A percentile compares a stretch with the other conserved stretches of the same genome.
Conservation (phyloP, 2,797 vertebrate species). For the Myripristis murdjan region DNA sequence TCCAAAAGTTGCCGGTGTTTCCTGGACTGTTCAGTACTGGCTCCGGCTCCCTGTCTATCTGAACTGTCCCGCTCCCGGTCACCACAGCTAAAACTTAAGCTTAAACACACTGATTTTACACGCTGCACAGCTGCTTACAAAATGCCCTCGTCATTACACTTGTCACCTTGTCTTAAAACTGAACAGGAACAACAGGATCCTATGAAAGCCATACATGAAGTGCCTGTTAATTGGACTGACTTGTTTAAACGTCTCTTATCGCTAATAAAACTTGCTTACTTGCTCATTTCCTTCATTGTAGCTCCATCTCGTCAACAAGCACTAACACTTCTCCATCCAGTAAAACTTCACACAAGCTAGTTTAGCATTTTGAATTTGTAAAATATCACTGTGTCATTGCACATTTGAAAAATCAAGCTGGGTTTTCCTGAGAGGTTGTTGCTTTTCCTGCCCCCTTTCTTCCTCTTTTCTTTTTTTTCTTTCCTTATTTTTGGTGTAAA, state of each 20-base stretch:
- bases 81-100: too few species aligned
- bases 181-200: conserved; percentile 7
- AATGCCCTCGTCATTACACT: too few species aligned
- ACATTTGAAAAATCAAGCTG: background rate
- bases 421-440: conserved; percentile 5
- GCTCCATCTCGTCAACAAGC: background rate
- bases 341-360: background rate
- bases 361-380: conserved; percentile 8
- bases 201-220: background rate
- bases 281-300: background rate
- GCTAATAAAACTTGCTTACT: conserved; percentile 20
- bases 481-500: conserved; percentile 40
- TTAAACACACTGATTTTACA: too few species aligned
- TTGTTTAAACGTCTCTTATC: conserved; percentile 12
- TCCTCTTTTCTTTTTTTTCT: background rate
- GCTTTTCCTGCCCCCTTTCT: too few species aligned
- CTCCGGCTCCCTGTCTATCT: too few species aligned
- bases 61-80: too few species aligned
- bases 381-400: conserved; percentile 1
- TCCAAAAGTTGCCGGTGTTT: too few species aligned
- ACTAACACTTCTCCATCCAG: background rate
- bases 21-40: too few species aligned
- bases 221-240: background rate
- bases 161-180: background rate
- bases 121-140: too few species aligned